Evolutionary conservation across 2,113 vertebrate species (phyloP).

Genomic region (Polypterus senegalus): DNA sequence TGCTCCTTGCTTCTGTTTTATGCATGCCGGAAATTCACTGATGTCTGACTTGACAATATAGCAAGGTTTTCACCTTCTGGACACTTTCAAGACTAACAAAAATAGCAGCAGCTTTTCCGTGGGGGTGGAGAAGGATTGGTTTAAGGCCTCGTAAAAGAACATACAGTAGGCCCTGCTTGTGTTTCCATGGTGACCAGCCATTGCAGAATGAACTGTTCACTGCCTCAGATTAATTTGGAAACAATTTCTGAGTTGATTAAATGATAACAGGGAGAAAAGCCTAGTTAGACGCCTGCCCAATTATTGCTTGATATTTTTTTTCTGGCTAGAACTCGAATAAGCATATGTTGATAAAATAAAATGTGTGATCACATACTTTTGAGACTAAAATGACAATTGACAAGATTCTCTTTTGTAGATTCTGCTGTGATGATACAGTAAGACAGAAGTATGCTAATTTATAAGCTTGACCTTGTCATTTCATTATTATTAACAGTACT

Average conservation of each 20-base stretch:
- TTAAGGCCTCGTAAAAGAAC: conserved; percentile 11
- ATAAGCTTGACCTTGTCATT: no score
- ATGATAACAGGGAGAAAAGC: conserved; percentile 9
- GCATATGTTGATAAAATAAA: no score
- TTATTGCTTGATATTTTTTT: conserved; percentile 1
- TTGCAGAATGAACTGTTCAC: conserved; percentile 40
- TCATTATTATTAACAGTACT: no score
- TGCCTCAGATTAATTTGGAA: conserved; percentile 26
- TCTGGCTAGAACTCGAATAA: no score
- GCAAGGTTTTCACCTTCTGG: conserved; percentile 42
- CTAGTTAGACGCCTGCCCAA: neutral
- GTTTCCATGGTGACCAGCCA: conserved; percentile 34
- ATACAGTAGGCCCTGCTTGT: conserved; percentile 29
- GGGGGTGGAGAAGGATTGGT: conserved; percentile 23
- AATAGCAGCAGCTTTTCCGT: conserved; percentile 9
- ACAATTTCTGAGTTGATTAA: conserved; percentile 20
- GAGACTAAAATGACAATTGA: no score
- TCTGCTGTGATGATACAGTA: no score
- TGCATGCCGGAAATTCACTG: no score
- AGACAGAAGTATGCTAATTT: no score
- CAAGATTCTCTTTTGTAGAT: no score
- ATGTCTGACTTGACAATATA: conserved; percentile 42
- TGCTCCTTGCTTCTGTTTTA: no score
- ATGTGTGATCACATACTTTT: no score
- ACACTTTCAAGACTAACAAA: conserved; percentile 39